Evolutionary conservation across 2,113 vertebrate species (phyloP).

Genomic region (Daphoenositta chrysoptera): DNA sequence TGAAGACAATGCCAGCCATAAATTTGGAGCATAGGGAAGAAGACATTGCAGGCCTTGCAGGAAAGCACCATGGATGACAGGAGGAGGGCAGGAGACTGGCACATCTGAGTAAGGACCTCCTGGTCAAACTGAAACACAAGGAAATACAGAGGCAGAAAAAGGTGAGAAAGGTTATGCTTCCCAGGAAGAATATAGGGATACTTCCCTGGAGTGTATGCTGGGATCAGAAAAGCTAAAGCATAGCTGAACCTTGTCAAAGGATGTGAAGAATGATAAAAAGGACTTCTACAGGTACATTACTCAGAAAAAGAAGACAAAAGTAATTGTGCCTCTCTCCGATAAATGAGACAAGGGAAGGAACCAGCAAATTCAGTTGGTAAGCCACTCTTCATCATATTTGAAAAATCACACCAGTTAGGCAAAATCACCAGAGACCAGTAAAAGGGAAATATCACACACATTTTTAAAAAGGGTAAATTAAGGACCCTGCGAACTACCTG

Average conservation of each 20-base stretch:
- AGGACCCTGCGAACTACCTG: neutral
- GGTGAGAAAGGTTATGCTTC: too few relatives aligned
- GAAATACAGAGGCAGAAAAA: neutral
- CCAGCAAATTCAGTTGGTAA: neutral
- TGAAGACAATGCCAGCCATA: neutral
- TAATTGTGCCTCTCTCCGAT: neutral
- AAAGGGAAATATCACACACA: neutral
- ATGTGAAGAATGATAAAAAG: neutral
- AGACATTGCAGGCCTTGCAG: neutral
- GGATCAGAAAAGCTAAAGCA: neutral
- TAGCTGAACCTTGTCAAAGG: neutral
- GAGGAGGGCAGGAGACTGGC: neutral
- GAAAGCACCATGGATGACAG: neutral
- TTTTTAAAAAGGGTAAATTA: neutral
- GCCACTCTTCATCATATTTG: neutral
- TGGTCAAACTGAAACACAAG: neutral
- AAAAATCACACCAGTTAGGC: neutral
- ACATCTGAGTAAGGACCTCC: neutral
- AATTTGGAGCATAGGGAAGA: neutral
- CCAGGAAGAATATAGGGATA: neutral
- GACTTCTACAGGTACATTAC: neutral
- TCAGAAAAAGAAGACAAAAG: neutral
- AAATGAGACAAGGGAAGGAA: neutral
- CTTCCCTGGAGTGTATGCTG: too few relatives aligned
- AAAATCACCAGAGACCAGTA: neutral